These are phyloP conservation scores for Trissolcus japonicus DNA, from an alignment of 2,888 invertebrate species.

Conservation along the genomic window DNA sequence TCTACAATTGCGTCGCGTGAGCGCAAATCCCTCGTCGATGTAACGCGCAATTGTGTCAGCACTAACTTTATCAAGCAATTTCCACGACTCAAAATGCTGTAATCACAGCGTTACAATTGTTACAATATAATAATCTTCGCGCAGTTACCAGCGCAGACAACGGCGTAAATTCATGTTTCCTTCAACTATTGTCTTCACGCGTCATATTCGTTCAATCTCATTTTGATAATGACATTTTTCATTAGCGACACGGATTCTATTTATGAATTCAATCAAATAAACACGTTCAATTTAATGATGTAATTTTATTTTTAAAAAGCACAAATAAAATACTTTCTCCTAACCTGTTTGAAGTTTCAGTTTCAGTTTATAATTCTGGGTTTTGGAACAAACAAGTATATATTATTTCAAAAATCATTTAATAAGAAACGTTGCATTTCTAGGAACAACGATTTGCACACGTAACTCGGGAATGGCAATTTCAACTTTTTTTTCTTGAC, in stretches of 20 bases:
- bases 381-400: too few species aligned
- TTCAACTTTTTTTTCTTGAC: too few species aligned
- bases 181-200: slow-evolving; percentile 30
- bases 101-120: slow-evolving; percentile 41
- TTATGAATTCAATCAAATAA: slow-evolving; percentile 16
- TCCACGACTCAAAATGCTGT: slow-evolving; percentile 32
- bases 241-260: slow-evolving; percentile 32
- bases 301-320: too few species aligned
- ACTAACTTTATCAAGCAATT: slow-evolving; percentile 41
- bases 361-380: too few species aligned
- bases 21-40: slow-evolving; percentile 15
- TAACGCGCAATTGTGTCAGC: slow-evolving; percentile 25
- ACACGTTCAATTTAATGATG: too few species aligned
- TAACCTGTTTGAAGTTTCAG: too few species aligned
- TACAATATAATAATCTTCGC: slow-evolving; percentile 40
- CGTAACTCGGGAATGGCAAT: too few species aligned
- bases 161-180: slow-evolving; percentile 29
- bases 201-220: slow-evolving; percentile 37
- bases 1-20: neutral
- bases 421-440: too few species aligned
- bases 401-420: too few species aligned
- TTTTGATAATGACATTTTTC: slow-evolving; percentile 46
- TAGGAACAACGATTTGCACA: too few species aligned
- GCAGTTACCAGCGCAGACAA: slow-evolving; percentile 25
- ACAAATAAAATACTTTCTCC: too few species aligned